These are phyloP conservation scores for Microchirus variegatus DNA, from an alignment of 2,797 vertebrate species.

Conservation along the genomic window DNA sequence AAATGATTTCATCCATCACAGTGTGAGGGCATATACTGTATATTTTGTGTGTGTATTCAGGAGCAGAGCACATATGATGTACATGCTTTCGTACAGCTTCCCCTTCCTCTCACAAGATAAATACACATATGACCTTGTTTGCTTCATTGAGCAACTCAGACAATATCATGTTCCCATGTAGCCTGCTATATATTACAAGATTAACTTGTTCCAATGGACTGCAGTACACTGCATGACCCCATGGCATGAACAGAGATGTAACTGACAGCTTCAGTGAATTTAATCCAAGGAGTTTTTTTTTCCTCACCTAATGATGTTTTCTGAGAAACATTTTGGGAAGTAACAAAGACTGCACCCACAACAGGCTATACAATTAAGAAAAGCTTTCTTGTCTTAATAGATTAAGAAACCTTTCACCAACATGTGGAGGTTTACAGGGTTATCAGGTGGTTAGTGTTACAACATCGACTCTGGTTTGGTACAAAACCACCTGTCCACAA, in stretches of 20 bases:
- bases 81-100: background rate
- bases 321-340: no score
- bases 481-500: no score
- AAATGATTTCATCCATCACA: constrained; percentile 39
- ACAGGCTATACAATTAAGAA: no score
- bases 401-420: no score
- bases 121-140: background rate
- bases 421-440: no score
- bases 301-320: no score
- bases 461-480: no score
- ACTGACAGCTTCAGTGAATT: constrained; percentile 10
- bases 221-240: background rate
- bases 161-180: background rate
- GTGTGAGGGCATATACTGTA: background rate
- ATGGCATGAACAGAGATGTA: constrained; percentile 8
- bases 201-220: background rate
- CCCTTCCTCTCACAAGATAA: background rate
- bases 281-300: background rate
- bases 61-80: constrained; percentile 8
- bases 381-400: no score
- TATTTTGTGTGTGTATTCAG: background rate
- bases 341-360: no score
- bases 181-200: constrained; percentile 1
- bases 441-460: no score
- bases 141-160: background rate